phyloP scores from a whole-genome alignment of 64 coral and sea anemone genomes.

The Porites australiensis region DNA sequence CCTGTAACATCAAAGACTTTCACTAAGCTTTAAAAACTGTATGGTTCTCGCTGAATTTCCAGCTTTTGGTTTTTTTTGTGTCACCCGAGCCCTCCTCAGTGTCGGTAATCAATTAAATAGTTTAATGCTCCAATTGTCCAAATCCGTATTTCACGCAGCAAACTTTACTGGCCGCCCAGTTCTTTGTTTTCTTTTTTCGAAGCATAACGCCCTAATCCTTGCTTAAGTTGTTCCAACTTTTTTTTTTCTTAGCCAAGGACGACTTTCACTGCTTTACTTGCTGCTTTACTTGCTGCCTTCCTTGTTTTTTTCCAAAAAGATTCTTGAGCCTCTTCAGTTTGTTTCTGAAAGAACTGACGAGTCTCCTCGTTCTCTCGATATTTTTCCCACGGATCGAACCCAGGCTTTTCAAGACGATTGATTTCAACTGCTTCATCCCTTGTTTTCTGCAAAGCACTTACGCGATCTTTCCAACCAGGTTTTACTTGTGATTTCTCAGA shows the following conservation, averaged over 20 bases:
- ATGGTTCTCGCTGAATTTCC: no score
- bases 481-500: constrained; percentile 66
- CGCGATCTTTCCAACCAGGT: constrained; percentile 62
- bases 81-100: no score
- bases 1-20: no score
- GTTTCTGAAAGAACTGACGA: constrained; percentile 13
- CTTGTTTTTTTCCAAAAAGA: no score
- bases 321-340: not conserved
- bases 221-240: not conserved
- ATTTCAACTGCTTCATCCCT: constrained; percentile 29
- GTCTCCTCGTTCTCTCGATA: constrained; percentile 65
- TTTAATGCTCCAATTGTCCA: no score
- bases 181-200: not conserved
- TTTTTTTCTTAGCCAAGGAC: not conserved
- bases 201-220: not conserved
- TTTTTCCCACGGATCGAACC: constrained; percentile 59
- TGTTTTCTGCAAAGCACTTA: constrained; percentile 52
- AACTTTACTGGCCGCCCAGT: not conserved
- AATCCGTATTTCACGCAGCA: not conserved
- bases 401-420: not conserved
- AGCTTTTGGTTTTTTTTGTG: no score
- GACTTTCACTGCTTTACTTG: no score
- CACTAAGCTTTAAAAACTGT: no score
- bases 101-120: no score
- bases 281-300: no score